Percentiles rank a stretch among this genome's conserved stretches.
phyloP scores from a whole-genome alignment of 2,113 vertebrate species.

The Nymphicus hollandicus region DNA sequence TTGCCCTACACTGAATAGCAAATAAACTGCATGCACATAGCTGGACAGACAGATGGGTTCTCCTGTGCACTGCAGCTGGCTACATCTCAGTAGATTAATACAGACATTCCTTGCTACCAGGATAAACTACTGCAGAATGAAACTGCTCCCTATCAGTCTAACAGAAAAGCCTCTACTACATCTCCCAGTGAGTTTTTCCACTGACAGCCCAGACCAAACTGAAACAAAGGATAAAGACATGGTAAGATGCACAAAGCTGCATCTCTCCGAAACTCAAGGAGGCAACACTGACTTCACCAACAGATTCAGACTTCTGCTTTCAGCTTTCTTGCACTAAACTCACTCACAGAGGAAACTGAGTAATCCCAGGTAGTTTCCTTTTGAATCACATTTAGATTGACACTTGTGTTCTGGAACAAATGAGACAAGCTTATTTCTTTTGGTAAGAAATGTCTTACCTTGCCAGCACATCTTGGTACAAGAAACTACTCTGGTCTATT shows the following conservation, averaged over 20 bases:
- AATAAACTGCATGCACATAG: neutral
- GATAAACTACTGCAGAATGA: neutral
- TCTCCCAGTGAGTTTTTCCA: neutral
- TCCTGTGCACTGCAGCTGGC: neutral
- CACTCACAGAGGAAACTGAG: conserved; percentile 25
- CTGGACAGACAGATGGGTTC: neutral
- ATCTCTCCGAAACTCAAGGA: neutral
- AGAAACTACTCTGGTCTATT: neutral
- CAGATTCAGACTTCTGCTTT: neutral
- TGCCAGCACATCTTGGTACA: neutral
- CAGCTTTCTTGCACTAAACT: neutral
- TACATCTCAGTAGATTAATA: neutral
- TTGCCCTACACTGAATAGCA: neutral
- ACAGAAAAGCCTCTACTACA: neutral
- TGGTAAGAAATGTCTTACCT: neutral
- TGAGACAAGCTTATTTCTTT: neutral
- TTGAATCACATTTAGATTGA: neutral
- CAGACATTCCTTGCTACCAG: neutral
- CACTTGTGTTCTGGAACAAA: neutral
- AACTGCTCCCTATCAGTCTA: neutral
- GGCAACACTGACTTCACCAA: neutral
- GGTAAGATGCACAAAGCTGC: neutral
- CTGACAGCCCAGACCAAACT: neutral
- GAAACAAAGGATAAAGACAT: neutral
- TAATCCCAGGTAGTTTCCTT: conserved; percentile 53